Evolutionary conservation across 2,113 vertebrate genomes (phyloP), one percentile per base, ranked within the genome.

Genomic region (Nyctereutes procyonoides): DNA sequence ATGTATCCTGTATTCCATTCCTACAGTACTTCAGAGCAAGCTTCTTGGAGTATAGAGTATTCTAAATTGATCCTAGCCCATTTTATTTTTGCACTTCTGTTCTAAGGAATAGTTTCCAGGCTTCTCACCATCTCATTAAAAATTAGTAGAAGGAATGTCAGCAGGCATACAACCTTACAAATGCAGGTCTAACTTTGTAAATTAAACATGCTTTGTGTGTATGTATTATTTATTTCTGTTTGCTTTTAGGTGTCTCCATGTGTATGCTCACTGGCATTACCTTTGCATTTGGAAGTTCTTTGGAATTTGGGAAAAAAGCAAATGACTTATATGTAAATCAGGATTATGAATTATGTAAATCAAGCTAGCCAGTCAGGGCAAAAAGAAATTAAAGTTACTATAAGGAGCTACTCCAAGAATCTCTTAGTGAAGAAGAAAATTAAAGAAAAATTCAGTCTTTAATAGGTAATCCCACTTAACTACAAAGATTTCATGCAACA

Each of bases 41-140:
- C 30, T 35, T 83, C 63, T 56, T 55, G 97, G 84, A 97, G 10
- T 43, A 87, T 11, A 82, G 12, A 38, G 58, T 38, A 20, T 83
- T 89, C 81, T 91, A 80, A 95, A 80, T 67, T 92, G 86, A 65
- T 56, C 8, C 14, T 14, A 62, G n/a, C 38, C 73, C 65, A 38
- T 56, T 82, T 93, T 96, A n/a, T 48, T 88, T 98, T 90, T 81
- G 3, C 26, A 87, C 35, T 85, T 80, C 35, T 90, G 58, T 81
- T 67, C 60, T 82, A 51, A 73, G 69, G 24, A 93, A 88, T 90
- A 53, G 32, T 95, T 93, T 93, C 67, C 56, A 92, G 8, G 26
- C n/a, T 82, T 95, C 80, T 67, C 38, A 77, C 32, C 35, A 48
- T 69, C 73, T 88, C 88, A 95, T 96, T 95, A 95, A 90, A 98